These are phyloP conservation scores for Drosophila simulans DNA, from an alignment of 1,140 invertebrate species.

Conservation along the genomic window DNA sequence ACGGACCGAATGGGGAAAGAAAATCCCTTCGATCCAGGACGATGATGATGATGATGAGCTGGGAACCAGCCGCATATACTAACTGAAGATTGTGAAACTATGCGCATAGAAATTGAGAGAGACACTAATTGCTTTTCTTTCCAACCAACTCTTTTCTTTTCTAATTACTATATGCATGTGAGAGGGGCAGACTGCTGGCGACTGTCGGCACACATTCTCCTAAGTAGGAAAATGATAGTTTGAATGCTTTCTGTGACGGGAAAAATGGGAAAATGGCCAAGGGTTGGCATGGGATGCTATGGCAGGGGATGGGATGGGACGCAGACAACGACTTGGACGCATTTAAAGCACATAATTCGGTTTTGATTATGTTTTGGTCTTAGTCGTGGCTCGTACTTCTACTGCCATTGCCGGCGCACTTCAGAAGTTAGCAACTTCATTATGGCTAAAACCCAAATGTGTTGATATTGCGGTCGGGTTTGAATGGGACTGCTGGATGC, in stretches of 20 bases:
- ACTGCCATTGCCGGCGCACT: conserved; percentile 55
- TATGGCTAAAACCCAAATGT: conserved; percentile 82
- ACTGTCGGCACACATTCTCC: conserved; percentile 79
- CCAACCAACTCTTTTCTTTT: conserved; percentile 79
- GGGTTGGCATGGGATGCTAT: neutral
- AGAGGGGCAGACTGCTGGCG: conserved; percentile 66
- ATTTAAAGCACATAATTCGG: conserved; percentile 83
- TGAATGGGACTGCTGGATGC: conserved; percentile 39
- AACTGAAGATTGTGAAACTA: conserved; percentile 58
- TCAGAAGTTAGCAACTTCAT: conserved; percentile 79
- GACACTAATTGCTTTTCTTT: conserved; percentile 83
- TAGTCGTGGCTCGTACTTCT: conserved; percentile 35
- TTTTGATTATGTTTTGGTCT: conserved; percentile 83
- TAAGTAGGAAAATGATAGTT: conserved; percentile 83
- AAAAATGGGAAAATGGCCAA: conserved; percentile 20
- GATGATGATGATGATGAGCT: conserved; percentile 26
- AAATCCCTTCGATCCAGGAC: conserved; percentile 16
- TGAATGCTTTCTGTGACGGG: conserved; percentile 69
- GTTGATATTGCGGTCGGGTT: conserved; percentile 72
- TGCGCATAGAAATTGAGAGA: conserved; percentile 77
- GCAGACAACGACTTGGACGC: conserved; percentile 53
- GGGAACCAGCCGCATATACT: conserved; percentile 11
- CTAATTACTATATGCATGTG: conserved; percentile 76
- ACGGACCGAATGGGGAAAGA: conserved; percentile 10
- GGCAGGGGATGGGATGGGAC: neutral